These are phyloP conservation scores for Mantis religiosa DNA, from an alignment of 2,888 invertebrate species.

Conservation along the genomic window DNA sequence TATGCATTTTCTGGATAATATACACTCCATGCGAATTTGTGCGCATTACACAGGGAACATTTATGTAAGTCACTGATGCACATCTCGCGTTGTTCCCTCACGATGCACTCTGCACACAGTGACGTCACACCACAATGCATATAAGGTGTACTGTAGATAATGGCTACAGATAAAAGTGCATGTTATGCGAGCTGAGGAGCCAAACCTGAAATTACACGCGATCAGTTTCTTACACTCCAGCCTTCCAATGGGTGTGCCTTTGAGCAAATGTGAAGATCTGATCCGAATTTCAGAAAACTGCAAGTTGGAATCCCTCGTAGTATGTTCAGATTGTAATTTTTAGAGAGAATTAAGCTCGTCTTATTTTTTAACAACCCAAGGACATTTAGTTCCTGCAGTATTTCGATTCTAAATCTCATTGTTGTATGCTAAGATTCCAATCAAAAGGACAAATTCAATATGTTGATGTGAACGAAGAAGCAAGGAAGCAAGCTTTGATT, in stretches of 20 bases:
- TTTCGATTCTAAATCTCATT: too few species aligned
- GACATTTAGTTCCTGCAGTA: too few species aligned
- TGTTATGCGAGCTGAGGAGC: neutral
- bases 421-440: too few species aligned
- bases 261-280: neutral
- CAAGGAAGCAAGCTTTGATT: too few species aligned
- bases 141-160: neutral
- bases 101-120: neutral
- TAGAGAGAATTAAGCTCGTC: too few species aligned
- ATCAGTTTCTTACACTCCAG: neutral
- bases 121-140: neutral
- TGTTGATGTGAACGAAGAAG: too few species aligned
- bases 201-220: neutral
- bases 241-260: neutral
- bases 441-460: too few species aligned
- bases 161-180: neutral
- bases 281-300: neutral
- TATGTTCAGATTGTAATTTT: too few species aligned
- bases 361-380: too few species aligned
- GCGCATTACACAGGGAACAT: neutral
- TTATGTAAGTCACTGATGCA: neutral
- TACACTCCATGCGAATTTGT: neutral
- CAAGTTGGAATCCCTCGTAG: neutral
- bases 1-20: neutral
- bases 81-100: neutral